Evolutionary conservation across 2,888 invertebrate species (phyloP), one percentile per base, ranked within the genome.

Genomic region (Ectobius pallidus): DNA sequence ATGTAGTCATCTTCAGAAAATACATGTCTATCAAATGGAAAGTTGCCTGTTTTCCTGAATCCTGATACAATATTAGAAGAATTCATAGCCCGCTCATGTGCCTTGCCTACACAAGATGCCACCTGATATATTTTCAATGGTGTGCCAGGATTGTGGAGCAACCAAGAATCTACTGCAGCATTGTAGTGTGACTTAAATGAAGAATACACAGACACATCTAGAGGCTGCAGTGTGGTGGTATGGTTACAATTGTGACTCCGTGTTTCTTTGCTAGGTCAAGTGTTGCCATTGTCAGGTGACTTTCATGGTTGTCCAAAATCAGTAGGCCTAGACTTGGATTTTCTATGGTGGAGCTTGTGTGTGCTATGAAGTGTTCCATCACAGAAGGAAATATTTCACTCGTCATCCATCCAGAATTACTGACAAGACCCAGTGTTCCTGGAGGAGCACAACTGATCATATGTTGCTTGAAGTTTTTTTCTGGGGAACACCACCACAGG

Each of bases 51-150:
- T n/a, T n/a, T n/a, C n/a, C n/a, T n/a, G n/a, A n/a, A n/a, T n/a
- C n/a, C n/a, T 81, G n/a, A n/a, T n/a, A n/a, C 77, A 77, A 82
- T 82, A 74, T 81, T 83, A 14, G 62, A 75, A 52, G 80, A 79
- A 61, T 80, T 81, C 77, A 81, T 77, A 20, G 80, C 77, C 75
- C 78, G 77, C 72, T 78, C 77, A 73, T 79, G 79, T 6, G 82
- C 82, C 70, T 76, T 76, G 42, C 76, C 79, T 9, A 81, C 78
- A 73, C 81, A 80, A 73, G 74, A 78, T 70, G 82, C 80, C 16
- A 84, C 79, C 71, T 83, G 79, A 77, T 84, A 82, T 39, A 84
- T 82, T 1, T 80, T 79, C 18, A 83, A 78, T 76, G 75, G 80
- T 74, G 79, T n/a, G n/a, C n/a, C n/a, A n/a, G n/a, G n/a, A n/a